phyloP scores from a whole-genome alignment of 2,113 vertebrate species.

The Nerophis lumbriciformis region DNA sequence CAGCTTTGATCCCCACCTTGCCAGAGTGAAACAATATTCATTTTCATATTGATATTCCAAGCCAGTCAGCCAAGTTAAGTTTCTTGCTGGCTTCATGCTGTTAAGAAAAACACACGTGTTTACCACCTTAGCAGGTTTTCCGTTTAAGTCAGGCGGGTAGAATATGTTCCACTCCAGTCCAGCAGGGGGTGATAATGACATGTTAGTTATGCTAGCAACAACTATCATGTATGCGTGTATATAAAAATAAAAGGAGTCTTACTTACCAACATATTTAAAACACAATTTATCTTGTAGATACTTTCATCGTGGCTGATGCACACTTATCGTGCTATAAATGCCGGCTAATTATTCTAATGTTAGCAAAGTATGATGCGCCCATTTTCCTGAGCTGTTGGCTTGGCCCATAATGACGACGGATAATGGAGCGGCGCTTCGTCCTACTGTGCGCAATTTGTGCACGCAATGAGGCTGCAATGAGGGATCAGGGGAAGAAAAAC shows the following conservation, averaged over 20 bases:
- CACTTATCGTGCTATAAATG: background rate
- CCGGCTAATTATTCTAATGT: conserved; percentile 8
- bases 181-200: background rate
- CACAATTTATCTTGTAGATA: background rate
- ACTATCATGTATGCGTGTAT: background rate
- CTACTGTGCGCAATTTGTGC: conserved; percentile 7
- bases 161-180: background rate
- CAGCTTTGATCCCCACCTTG: no score
- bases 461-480: conserved; percentile 5
- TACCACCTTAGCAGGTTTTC: background rate
- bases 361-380: conserved; percentile 10
- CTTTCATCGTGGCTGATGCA: background rate
- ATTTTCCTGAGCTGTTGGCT: conserved; percentile 5
- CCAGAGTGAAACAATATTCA: no score
- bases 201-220: background rate
- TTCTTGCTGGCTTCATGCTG: no score
- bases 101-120: no score
- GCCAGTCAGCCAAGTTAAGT: no score
- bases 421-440: conserved; percentile 7
- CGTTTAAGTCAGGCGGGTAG: background rate
- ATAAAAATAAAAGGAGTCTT: background rate
- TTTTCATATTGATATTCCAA: no score
- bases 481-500: background rate
- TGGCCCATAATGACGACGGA: conserved; percentile 6
- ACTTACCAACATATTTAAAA: background rate